These are phyloP conservation scores for Dryoscopus gambensis DNA, from an alignment of 2,113 vertebrate genomes.

Conservation along the genomic window DNA sequence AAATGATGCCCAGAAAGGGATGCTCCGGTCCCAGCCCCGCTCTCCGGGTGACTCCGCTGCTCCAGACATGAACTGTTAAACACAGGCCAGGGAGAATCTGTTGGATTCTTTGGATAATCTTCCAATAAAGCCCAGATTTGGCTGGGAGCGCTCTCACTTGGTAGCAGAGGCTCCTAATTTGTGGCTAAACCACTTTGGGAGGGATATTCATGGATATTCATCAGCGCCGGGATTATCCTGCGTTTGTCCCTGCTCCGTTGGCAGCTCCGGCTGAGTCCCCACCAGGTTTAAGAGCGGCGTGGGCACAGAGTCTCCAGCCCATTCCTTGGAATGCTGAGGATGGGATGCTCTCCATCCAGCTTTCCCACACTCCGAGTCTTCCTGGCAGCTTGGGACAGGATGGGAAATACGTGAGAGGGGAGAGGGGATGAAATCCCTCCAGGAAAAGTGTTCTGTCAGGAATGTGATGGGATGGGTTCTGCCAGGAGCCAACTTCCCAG, in stretches of 20 bases:
- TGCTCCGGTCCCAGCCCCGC: not conserved
- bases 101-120: not conserved
- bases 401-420: not conserved
- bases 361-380: not conserved
- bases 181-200: slow-evolving; percentile 12
- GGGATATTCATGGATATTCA: not conserved
- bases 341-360: not conserved
- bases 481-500: not conserved
- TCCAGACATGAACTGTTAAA: not conserved
- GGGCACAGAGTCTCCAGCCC: not conserved
- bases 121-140: not conserved
- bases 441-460: not conserved
- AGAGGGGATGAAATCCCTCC: not conserved
- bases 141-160: not conserved
- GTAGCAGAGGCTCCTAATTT: not conserved
- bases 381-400: not conserved
- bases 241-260: not conserved
- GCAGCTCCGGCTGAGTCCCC: not conserved
- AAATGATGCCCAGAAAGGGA: rapidly evolving
- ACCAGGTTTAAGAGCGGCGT: rapidly evolving
- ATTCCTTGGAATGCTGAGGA: not conserved
- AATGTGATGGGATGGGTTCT: not conserved
- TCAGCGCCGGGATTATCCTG: not conserved
- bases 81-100: not conserved
- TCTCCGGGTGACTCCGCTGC: rapidly evolving